Evolutionary conservation across 2,113 vertebrate species (phyloP).

Genomic region (Dipodomys merriami): DNA sequence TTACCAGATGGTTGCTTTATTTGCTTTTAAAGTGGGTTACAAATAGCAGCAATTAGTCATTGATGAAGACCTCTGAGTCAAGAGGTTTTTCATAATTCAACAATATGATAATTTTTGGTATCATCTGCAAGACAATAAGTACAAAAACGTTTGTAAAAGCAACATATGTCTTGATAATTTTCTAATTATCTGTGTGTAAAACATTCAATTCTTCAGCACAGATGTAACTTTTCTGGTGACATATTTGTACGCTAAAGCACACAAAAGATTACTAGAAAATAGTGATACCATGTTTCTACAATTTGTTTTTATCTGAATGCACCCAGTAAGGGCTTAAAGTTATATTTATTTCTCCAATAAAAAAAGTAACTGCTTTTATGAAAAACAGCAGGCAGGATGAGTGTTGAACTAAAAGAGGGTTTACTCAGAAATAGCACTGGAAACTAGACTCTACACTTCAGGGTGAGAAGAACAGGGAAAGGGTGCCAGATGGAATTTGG

Average conservation of each 20-base stretch:
- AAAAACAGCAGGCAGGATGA: conserved; percentile 44
- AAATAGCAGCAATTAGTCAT: conserved; percentile 78
- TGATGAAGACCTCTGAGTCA: conserved; percentile 69
- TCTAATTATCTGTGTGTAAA: conserved; percentile 72
- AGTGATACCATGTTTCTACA: conserved; percentile 48
- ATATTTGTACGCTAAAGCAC: conserved; percentile 59
- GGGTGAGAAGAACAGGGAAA: conserved; percentile 66
- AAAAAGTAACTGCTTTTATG: conserved; percentile 46
- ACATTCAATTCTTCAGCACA: conserved; percentile 51
- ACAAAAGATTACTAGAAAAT: conserved; percentile 68
- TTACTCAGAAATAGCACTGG: conserved; percentile 66
- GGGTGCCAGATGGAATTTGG: conserved; percentile 66
- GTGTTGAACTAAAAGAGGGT: conserved; percentile 59
- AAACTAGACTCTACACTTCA: conserved; percentile 62
- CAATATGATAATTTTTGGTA: conserved; percentile 70
- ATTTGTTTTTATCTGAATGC: conserved; percentile 57
- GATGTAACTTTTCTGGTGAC: conserved; percentile 62
- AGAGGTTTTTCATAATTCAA: conserved; percentile 70
- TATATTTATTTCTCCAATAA: conserved; percentile 42
- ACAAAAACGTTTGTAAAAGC: conserved; percentile 60
- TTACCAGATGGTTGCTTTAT: conserved; percentile 75
- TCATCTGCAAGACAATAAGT: conserved; percentile 72
- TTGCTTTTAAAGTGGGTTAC: conserved; percentile 74
- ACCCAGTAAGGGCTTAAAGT: conserved; percentile 9
- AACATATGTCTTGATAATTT: conserved; percentile 75